Conservation (phyloP, 2,888 invertebrate genomes). For the Dyspetes luteomarginatus region DNA sequence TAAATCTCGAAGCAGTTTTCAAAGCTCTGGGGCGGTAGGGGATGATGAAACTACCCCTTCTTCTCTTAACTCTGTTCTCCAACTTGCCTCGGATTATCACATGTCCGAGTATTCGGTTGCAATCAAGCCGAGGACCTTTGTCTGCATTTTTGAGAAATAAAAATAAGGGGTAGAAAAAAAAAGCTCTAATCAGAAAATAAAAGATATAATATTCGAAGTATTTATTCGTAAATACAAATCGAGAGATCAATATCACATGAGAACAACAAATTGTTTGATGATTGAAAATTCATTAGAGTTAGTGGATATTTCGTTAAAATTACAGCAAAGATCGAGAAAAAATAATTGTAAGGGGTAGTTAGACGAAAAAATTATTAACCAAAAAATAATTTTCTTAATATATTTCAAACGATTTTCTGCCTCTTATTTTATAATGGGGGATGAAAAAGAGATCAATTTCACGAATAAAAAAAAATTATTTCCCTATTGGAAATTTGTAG, state of each 20-base stretch:
- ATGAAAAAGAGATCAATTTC: background rate
- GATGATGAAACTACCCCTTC: constrained; percentile 12
- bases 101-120: constrained; percentile 28
- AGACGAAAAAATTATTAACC: background rate
- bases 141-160: background rate
- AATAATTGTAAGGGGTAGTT: background rate
- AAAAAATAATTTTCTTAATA: constrained; percentile 16
- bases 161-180: too few relatives aligned
- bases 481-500: background rate
- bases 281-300: too few relatives aligned
- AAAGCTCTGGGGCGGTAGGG: background rate
- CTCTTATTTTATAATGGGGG: background rate
- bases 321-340: background rate
- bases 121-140: constrained; percentile 34
- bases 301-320: too few relatives aligned
- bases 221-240: too few relatives aligned
- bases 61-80: constrained; percentile 18
- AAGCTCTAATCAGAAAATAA: too few relatives aligned
- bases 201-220: too few relatives aligned
- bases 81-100: constrained; percentile 50
- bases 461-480: background rate
- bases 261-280: too few relatives aligned
- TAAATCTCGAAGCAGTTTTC: constrained; percentile 18
- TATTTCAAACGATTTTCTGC: background rate
- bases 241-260: too few relatives aligned